Conservation (phyloP, 2,888 invertebrate species). For the Eilema depressum region DNA sequence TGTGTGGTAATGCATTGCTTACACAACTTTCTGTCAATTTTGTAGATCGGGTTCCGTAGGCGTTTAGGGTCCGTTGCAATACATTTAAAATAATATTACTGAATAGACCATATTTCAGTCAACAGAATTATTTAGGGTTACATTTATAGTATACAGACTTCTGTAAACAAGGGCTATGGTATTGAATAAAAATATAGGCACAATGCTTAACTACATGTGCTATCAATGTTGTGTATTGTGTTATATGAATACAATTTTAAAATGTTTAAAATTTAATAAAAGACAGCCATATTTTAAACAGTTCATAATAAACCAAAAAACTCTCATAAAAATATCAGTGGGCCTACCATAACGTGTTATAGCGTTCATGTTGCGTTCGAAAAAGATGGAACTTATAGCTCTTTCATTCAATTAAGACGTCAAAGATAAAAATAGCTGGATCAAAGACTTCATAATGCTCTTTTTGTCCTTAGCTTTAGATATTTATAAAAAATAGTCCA, state of each 20-base stretch:
- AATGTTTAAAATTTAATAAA: neutral
- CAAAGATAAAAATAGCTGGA: neutral
- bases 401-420: neutral
- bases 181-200: neutral
- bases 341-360: too few relatives aligned
- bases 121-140: neutral
- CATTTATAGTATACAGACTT: neutral
- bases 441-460: too few relatives aligned
- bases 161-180: neutral
- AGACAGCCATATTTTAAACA: neutral
- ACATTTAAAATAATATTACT: slow-evolving; percentile 17
- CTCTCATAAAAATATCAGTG: neutral
- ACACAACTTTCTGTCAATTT: slow-evolving; percentile 52
- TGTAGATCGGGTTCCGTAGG: slow-evolving; percentile 48
- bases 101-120: slow-evolving; percentile 27
- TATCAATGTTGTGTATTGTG: neutral
- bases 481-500: neutral
- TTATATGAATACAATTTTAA: neutral
- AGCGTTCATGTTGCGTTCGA: too few relatives aligned
- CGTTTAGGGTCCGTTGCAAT: slow-evolving; percentile 35
- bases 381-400: neutral
- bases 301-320: neutral
- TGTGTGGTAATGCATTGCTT: slow-evolving; percentile 55
- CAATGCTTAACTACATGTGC: neutral
- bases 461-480: neutral